Percentiles rank a stretch among this genome's conserved stretches.
Conservation (phyloP, 2,113 vertebrate species). For the Colossoma macropomum region DNA sequence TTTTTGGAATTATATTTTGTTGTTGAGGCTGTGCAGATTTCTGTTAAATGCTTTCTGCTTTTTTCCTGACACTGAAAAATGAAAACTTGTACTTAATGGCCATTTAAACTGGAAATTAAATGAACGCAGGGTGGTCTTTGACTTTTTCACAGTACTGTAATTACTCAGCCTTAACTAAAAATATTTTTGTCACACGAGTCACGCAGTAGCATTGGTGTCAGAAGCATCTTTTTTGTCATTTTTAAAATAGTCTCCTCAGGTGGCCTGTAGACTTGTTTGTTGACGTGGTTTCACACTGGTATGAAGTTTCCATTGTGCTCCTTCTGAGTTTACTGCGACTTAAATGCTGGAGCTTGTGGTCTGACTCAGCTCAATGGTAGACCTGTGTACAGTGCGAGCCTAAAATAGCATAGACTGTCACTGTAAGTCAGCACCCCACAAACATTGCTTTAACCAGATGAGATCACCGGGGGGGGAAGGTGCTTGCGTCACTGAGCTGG, state of each 20-base stretch:
- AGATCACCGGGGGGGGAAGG: conserved; percentile 51
- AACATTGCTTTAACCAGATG: conserved; percentile 49
- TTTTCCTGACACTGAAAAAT: too few species aligned
- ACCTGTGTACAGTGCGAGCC: conserved; percentile 41
- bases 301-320: conserved; percentile 27
- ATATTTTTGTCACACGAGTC: conserved; percentile 11
- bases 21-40: too few species aligned
- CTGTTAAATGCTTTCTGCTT: too few species aligned
- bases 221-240: background rate
- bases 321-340: conserved; percentile 35
- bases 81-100: too few species aligned
- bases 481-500: conserved; percentile 71
- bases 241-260: conserved; percentile 5
- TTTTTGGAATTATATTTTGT: too few species aligned
- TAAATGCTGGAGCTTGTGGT: conserved; percentile 26
- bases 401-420: conserved; percentile 48
- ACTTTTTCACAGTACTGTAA: too few species aligned
- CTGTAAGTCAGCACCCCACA: conserved; percentile 43
- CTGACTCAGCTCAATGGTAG: conserved; percentile 43
- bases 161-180: conserved; percentile 15
- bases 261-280: conserved; percentile 24
- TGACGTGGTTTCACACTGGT: conserved; percentile 23
- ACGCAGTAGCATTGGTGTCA: background rate
- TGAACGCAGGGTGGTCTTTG: too few species aligned
- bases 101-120: too few species aligned